These are phyloP conservation scores for Drosophila sp. DNA, from an alignment of 1,140 invertebrate species.

Conservation along the genomic window DNA sequence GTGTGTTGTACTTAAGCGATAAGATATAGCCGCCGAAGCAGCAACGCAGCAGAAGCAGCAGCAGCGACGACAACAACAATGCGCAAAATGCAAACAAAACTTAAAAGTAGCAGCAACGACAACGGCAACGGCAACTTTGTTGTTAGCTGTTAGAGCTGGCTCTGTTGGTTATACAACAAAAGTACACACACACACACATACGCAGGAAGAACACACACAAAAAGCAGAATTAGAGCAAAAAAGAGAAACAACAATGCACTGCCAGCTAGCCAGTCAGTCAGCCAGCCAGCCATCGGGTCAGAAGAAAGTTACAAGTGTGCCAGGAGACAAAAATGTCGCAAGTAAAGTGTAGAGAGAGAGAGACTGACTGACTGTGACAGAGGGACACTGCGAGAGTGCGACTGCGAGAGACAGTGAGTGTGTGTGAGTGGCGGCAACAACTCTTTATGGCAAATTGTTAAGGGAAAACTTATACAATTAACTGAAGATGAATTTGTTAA, in stretches of 20 bases:
- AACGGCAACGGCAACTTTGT: slow-evolving; percentile 53
- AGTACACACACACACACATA: neutral
- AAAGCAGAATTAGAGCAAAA: slow-evolving; percentile 26
- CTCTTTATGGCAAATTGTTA: slow-evolving; percentile 19
- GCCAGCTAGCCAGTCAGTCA: neutral
- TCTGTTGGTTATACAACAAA: slow-evolving; percentile 61
- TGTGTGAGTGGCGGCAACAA: neutral
- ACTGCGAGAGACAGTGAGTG: neutral
- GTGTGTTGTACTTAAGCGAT: slow-evolving; percentile 57
- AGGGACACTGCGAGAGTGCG: neutral
- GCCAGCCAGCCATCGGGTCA: slow-evolving; percentile 21
- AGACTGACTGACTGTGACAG: neutral
- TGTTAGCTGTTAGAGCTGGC: slow-evolving; percentile 14
- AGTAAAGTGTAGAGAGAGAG: neutral
- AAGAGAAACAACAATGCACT: slow-evolving; percentile 11
- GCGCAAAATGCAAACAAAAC: slow-evolving; percentile 73
- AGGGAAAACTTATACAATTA: slow-evolving; percentile 13
- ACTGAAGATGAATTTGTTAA: slow-evolving; percentile 8
- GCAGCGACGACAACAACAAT: slow-evolving; percentile 42
- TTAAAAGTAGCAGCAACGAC: slow-evolving; percentile 39
- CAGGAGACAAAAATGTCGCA: slow-evolving; percentile 14
- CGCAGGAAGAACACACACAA: slow-evolving; percentile 30
- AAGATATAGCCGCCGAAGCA: slow-evolving; percentile 54
- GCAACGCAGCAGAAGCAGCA: slow-evolving; percentile 21
- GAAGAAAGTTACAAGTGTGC: slow-evolving; percentile 18